These are phyloP conservation scores for Phycodurus eques DNA, from an alignment of 2,113 vertebrate species.

Conservation along the genomic window DNA sequence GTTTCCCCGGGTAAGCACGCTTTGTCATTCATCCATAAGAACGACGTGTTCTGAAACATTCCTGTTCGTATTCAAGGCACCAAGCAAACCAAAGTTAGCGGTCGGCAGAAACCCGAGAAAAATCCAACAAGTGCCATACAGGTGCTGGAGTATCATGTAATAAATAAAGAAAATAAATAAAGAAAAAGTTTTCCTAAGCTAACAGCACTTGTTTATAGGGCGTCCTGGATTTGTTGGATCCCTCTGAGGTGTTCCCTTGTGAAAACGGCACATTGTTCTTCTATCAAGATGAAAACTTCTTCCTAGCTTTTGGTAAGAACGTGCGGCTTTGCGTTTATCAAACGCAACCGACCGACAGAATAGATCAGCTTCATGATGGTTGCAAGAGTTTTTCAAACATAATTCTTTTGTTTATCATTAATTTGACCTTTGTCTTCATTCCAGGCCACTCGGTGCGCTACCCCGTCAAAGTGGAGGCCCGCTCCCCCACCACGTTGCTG, in stretches of 20 bases:
- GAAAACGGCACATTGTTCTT: conserved; percentile 59
- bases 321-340: not conserved
- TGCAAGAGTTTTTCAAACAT: not conserved
- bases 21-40: not conserved
- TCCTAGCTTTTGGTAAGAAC: conserved; percentile 61
- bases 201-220: conserved; percentile 21
- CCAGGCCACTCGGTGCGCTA: conserved; percentile 51
- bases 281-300: conserved; percentile 55
- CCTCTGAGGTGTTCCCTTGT: conserved; percentile 61
- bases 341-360: no score
- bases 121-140: conserved; percentile 24
- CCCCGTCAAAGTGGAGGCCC: conserved; percentile 48
- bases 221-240: conserved; percentile 32
- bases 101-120: conserved; percentile 25
- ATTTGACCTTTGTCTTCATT: not conserved
- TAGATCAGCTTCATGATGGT: not conserved
- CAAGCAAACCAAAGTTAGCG: conserved; percentile 38
- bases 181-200: not conserved
- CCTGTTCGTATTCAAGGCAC: conserved; percentile 32
- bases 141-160: conserved; percentile 26
- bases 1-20: conserved; percentile 44
- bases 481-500: conserved; percentile 35
- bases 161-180: no score
- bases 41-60: not conserved
- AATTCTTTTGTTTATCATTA: not conserved